Base-by-base conservation (phyloP, 2,888 invertebrate genomes). In the Amphipoea oculea region DNA sequence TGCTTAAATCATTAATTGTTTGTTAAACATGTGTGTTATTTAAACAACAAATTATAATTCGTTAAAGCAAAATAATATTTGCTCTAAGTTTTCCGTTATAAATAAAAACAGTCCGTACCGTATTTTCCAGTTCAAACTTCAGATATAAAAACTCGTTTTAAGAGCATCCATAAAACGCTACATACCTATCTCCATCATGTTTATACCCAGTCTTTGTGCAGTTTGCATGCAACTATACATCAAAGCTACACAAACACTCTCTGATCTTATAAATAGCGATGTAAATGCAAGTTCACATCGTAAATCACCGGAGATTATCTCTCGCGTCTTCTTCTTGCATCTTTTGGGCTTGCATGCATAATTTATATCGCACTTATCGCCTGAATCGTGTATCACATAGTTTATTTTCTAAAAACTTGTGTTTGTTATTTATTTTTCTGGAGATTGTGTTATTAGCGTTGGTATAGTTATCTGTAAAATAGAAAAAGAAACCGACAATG, bases 291-390 rank as follows among this genome's bases (percentile, higher is more conserved):
- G 93, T 95, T 95, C 94, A 91, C 94, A 94, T 95, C 96, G 94
- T 96, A 96, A 95, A 96, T 96, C 96, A 96, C 91, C 89, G 90
- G 92, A 95, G 96, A 96, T 96, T 95, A 96, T 96, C 94, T 94
- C 91, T 89, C 92, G 92, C 93, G 92, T 93, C 93, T 93, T 94
- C 93, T 93, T 94, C 93, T 92, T 90, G 92, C 93, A 92, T 95
- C 94, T 94, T 94, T 94, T 90, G 93, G 92, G 92, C 92, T 90
- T 90, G 90, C 91, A 95, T 96, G 96, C 95, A 96, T 96, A 95
- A 96, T 96, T 94, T 95, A 96, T 91, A 81, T 85, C 89, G 83
- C 89, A 92, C 92, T 90, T 93, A 92, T 91, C 91, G 90, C 86
- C 83, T 82, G 88, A 86, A 90, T 92, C 91, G 89, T 91, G 90